Conservation (phyloP, 2,113 vertebrate species). For the Pseudonaja textilis region DNA sequence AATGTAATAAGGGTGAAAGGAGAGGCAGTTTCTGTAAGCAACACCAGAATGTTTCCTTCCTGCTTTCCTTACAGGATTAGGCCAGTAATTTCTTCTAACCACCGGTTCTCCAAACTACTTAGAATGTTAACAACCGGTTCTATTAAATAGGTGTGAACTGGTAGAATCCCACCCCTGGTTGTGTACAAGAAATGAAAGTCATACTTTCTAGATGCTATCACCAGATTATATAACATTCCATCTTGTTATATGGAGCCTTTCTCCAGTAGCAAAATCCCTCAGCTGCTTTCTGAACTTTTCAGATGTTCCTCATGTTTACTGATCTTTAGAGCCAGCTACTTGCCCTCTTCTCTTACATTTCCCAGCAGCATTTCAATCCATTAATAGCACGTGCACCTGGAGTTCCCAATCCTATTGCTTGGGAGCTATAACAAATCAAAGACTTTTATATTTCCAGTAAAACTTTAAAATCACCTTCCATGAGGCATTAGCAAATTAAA, state of each 20-base stretch:
- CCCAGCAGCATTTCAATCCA: background rate
- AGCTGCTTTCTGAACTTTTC: background rate
- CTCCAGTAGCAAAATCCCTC: background rate
- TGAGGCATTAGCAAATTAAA: conserved; percentile 7
- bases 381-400: background rate
- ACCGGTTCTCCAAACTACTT: no score
- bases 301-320: background rate
- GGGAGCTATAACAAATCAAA: background rate
- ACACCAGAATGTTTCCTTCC: no score
- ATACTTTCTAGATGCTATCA: background rate
- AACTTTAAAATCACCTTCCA: background rate
- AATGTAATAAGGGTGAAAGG: no score
- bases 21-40: no score
- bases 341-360: background rate
- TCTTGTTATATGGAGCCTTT: background rate
- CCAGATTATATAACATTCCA: background rate
- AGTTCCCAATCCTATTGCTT: background rate
- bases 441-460: background rate
- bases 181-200: no score
- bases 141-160: no score
- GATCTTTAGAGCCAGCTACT: background rate
- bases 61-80: no score
- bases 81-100: no score
- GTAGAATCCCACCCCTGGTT: no score
- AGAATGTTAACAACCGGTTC: no score